Base-by-base conservation (phyloP, 2,888 invertebrate species). In the Drosophila sordidula region DNA sequence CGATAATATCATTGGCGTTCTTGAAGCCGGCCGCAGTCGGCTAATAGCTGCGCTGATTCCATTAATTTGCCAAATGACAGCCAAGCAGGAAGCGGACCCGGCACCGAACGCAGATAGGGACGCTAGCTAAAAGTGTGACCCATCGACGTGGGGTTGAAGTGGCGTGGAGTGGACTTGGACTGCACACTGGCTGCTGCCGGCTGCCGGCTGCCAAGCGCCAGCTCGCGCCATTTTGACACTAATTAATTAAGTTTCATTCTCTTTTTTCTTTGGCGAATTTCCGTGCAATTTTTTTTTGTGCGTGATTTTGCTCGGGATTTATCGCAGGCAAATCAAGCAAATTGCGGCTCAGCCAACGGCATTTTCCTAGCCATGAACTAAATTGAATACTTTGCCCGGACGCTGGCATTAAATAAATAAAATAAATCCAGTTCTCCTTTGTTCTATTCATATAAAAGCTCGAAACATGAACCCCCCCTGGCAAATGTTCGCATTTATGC, bases 1-100 rank as follows among this genome's bases (percentile, higher is more conserved):
- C 57, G 72, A 67, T 75, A 68, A 61, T 76, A 77, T 76, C 72
- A 68, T 58, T 59, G 25, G 47, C 55, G 49, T 51, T 56, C 47
- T 36, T 50, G 68, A 57, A 47, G 81, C 59, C 51, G 52, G 49
- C 76, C 80, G 78, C 84, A 84, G 78, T 83, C 61, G 79, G 89
- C 87, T 89, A 85, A 85, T 85, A 89, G 89, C 87, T 51, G 64
- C 77, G 87, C 75, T 89, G 89, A 85, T 87, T 85, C 85, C 85
- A 85, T 85, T 85, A 89, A 85, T 85, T 85, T 85, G 78, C 77
- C 89, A 70, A 85, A 87, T 85, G 85, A 85, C 85, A 87, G 89
- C 59, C 62, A 59, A 55, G 65, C 71, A 50, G 50, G 54, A 68
- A 72, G 62, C 56, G 47, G 51, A 38, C 56, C n/a, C 47, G 42